Evolutionary conservation across 2,113 vertebrate species (phyloP).

Genomic region (Hylia prasina): DNA sequence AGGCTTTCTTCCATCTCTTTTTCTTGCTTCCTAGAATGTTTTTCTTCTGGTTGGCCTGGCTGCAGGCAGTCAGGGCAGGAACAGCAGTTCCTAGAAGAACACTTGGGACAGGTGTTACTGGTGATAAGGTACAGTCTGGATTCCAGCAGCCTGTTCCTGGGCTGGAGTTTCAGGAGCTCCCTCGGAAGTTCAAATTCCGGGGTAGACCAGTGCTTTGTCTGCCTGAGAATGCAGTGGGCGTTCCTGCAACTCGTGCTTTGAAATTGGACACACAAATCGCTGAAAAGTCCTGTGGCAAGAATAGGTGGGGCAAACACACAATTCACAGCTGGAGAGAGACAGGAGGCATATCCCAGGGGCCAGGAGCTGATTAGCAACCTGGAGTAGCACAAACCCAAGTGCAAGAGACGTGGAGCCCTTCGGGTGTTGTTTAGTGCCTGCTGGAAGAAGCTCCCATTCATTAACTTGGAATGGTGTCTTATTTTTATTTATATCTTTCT

Average conservation of each 20-base stretch:
- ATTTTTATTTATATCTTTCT: background rate
- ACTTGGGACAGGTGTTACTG: background rate
- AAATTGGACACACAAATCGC: background rate
- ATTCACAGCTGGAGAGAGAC: background rate
- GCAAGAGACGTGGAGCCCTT: background rate
- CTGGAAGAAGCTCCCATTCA: background rate
- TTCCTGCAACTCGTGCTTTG: background rate
- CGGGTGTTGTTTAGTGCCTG: background rate
- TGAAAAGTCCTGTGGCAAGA: constrained; percentile 11
- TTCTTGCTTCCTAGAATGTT: background rate
- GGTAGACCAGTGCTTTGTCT: background rate
- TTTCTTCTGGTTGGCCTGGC: background rate
- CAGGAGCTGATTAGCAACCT: background rate
- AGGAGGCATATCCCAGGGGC: background rate
- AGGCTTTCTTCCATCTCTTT: background rate
- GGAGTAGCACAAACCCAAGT: background rate
- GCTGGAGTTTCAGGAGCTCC: background rate
- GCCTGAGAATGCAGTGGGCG: constrained; percentile 39
- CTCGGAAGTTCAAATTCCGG: background rate
- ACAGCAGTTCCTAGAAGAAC: background rate
- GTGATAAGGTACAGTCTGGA: background rate
- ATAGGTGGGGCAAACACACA: background rate
- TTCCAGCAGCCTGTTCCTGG: background rate
- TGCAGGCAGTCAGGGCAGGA: background rate
- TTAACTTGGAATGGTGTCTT: background rate